Base-by-base conservation (phyloP, 2,797 vertebrate species). In the Tapera naevia region DNA sequence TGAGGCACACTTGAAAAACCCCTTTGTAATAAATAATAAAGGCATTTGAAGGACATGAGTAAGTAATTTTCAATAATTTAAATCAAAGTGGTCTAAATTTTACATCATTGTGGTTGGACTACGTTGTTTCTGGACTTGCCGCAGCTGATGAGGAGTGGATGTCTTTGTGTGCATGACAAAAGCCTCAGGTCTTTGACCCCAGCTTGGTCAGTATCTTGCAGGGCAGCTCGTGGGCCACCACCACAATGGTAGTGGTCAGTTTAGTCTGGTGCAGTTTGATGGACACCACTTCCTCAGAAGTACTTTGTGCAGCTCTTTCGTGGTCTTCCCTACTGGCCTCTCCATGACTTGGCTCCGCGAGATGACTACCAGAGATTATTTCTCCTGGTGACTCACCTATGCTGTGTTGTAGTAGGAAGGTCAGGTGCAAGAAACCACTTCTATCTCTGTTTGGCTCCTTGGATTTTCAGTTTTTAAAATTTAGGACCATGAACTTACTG, bases 1-100 rank as follows among this genome's bases (percentile, higher is more conserved):
- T 76, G 93, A 94, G 84, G 71, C 83, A 89, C 45, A 28, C 56
- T 41, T 85, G n/a, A 66, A 91, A 88, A 46, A 72, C 62, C 32
- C 27, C 62, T 76, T 48, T 15, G 46, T 66, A 50, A 67, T 75
- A 74, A 80, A 73, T 56, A 69, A 75, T 57, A 54, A 66, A 86
- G 73, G 60, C 56, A 22, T 78, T 85, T 94, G 93, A 95, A 95
- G 79, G 74, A 67, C 57, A 46, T 5, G 17, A 82, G 48, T 58
- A 67, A 86, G 41, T 93, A 74, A 66, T 88, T 94, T 89, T 43
- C 65, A 89, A 0, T 65, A 30, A 57, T 78, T 89, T 69, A 78
- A 85, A 53, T 67, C 5, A 12, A 35, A 71, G n/a, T 37, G 39
- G 22, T 66, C n/a, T 88, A 41, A 18, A 13, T 66, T 82, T 57